Percentiles rank a stretch among this genome's conserved stretches.
phyloP scores from a whole-genome alignment of 2,888 invertebrate genomes.

The Polydrusus tereticollis region DNA sequence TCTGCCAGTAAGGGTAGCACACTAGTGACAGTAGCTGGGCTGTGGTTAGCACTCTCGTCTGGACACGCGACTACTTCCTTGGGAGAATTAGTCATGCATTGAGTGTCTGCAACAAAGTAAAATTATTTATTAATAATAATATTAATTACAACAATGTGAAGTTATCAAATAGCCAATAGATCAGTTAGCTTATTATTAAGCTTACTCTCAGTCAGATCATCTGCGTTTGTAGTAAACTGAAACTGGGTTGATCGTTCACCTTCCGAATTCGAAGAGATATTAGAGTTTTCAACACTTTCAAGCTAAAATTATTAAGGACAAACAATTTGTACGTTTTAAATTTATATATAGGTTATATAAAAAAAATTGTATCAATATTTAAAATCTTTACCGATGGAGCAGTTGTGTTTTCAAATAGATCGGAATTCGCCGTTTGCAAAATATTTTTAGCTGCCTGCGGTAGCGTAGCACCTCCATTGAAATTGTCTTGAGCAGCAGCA shows the following conservation, averaged over 20 bases:
- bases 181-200: not conserved
- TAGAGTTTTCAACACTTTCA: not conserved
- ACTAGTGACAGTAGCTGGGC: conserved; percentile 43
- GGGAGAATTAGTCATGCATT: conserved; percentile 7
- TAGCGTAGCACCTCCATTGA: conserved; percentile 14
- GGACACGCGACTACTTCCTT: conserved; percentile 1
- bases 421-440: conserved; percentile 36
- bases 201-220: conserved; percentile 44
- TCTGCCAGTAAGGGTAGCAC: conserved; percentile 50
- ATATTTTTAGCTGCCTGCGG: conserved; percentile 37
- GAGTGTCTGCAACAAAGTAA: conserved; percentile 25
- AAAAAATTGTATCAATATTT: not conserved
- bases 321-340: too few species aligned
- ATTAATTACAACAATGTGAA: too few species aligned
- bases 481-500: not conserved
- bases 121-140: too few species aligned
- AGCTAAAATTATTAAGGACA: not conserved
- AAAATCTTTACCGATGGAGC: conserved; percentile 20
- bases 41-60: conserved; percentile 46
- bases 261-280: too few species aligned
- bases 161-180: too few species aligned
- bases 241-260: conserved; percentile 16
- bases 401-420: conserved; percentile 41
- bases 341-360: too few species aligned
- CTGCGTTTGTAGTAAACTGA: conserved; percentile 38